Percentiles rank a stretch among this genome's conserved stretches.
phyloP scores from a whole-genome alignment of 92 coral and sea anemone genomes.

The Porites divaricata region DNA sequence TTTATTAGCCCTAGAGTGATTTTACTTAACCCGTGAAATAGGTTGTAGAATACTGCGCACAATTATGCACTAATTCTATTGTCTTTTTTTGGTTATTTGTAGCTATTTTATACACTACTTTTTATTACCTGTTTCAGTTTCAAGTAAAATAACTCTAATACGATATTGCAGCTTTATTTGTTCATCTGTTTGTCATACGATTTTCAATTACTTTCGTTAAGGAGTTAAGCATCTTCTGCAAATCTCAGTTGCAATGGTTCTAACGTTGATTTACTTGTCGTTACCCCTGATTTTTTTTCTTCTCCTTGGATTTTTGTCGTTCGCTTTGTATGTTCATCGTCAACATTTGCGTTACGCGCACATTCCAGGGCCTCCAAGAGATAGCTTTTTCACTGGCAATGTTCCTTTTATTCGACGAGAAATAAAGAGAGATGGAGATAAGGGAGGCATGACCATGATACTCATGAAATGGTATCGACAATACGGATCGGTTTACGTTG shows the following conservation, averaged over 20 bases:
- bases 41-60: too few relatives aligned
- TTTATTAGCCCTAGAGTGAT: too few relatives aligned
- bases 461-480: constrained; percentile 33
- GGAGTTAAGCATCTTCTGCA: not conserved
- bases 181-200: not conserved
- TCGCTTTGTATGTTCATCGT: constrained; percentile 1
- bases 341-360: constrained; percentile 50
- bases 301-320: not conserved
- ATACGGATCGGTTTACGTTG: constrained; percentile 67
- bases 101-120: too few relatives aligned
- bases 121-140: too few relatives aligned
- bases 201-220: not conserved
- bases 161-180: too few relatives aligned
- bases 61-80: too few relatives aligned
- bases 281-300: not conserved
- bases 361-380: constrained; percentile 81
- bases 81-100: too few relatives aligned
- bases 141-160: too few relatives aligned
- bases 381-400: constrained; percentile 70
- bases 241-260: not conserved
- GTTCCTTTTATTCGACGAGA: constrained; percentile 38
- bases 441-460: constrained; percentile 18
- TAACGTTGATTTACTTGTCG: not conserved
- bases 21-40: too few relatives aligned
- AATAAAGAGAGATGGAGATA: constrained; percentile 14